phyloP scores from a whole-genome alignment of 2,113 vertebrate species.

The Grallaria varia region DNA sequence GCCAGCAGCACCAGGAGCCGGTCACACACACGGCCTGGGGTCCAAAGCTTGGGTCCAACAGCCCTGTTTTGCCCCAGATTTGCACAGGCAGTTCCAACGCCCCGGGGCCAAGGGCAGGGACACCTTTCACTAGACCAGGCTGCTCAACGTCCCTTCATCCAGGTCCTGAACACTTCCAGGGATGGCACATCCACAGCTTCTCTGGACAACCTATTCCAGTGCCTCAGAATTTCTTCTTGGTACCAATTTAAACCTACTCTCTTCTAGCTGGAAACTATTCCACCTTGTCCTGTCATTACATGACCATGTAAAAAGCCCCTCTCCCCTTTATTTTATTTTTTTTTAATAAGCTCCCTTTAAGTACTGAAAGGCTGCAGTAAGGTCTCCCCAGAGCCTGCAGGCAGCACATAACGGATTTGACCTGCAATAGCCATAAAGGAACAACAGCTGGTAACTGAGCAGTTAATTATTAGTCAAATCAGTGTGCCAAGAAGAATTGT shows the following conservation, averaged over 20 bases:
- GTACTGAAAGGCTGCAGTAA: neutral
- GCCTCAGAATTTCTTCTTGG: neutral
- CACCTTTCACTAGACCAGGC: neutral
- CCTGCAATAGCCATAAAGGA: neutral
- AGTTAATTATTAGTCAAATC: neutral
- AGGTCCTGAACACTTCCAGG: neutral
- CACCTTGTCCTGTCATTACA: neutral
- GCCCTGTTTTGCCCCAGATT: neutral
- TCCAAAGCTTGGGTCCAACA: too few species aligned
- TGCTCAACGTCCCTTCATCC: neutral
- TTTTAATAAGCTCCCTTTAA: neutral
- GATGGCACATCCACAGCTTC: neutral
- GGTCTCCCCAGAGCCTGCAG: neutral
- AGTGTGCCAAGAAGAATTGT: too few species aligned
- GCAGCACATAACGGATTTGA: neutral
- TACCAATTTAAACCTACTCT: neutral
- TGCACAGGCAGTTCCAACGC: neutral
- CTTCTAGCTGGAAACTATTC: neutral
- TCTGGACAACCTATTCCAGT: neutral
- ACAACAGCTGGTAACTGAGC: neutral
- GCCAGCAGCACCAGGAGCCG: fast-evolving
- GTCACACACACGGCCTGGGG: neutral
- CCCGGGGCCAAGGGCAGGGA: neutral
- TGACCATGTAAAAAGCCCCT: fast-evolving
- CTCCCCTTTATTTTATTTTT: neutral